Evolutionary conservation across 2,797 vertebrate species (phyloP).

Genomic region (Acrocephalus scirpaceus): DNA sequence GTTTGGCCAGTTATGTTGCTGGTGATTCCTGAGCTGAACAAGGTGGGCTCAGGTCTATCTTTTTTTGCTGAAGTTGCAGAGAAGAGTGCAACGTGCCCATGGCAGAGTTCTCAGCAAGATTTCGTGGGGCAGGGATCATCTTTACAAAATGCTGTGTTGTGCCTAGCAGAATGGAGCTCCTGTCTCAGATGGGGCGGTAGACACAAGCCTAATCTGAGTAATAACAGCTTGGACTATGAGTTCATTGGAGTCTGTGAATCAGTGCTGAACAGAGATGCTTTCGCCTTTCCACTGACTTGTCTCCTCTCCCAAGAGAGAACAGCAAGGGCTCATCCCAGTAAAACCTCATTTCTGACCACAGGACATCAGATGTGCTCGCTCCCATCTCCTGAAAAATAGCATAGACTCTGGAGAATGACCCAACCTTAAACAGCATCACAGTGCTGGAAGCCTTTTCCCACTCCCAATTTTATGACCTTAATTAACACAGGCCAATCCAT

Average conservation of each 20-base stretch:
- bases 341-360: background rate
- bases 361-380: background rate
- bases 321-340: background rate
- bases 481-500: slow-evolving; percentile 56
- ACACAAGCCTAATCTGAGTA: background rate
- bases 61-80: background rate
- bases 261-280: background rate
- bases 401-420: background rate
- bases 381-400: background rate
- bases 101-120: background rate
- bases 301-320: background rate
- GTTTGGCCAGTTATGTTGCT: background rate
- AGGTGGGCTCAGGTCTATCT: background rate
- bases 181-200: background rate
- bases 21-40: background rate
- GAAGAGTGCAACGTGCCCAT: background rate
- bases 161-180: background rate
- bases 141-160: background rate
- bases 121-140: background rate
- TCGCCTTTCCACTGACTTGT: background rate
- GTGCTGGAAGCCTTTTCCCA: slow-evolving; percentile 58
- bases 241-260: background rate
- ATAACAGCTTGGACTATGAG: background rate
- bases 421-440: background rate
- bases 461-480: slow-evolving; percentile 58